Evolutionary conservation across 1,140 invertebrate genomes (phyloP).

Genomic region (Dendroctonus valens): DNA sequence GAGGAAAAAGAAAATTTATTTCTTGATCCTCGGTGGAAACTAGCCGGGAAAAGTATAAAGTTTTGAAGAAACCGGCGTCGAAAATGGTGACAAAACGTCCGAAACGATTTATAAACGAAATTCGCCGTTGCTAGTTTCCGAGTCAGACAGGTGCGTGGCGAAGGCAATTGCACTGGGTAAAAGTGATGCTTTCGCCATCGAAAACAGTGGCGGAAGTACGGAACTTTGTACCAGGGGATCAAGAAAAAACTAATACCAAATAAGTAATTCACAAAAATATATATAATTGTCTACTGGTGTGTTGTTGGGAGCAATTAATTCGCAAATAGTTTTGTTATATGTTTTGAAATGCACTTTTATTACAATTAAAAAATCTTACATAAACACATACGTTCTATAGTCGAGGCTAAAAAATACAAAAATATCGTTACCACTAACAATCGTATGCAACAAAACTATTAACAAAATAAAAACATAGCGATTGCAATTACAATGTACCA

Average conservation of each 20-base stretch:
- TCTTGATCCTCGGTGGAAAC: too few species aligned
- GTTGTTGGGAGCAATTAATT: slow-evolving; percentile 38
- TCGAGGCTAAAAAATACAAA: slow-evolving; percentile 37
- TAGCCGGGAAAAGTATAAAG: too few species aligned
- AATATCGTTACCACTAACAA: slow-evolving; percentile 29
- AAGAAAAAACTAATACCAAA: slow-evolving; percentile 24
- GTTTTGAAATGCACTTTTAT: slow-evolving; percentile 42
- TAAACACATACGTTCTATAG: slow-evolving; percentile 34
- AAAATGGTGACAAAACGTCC: too few species aligned
- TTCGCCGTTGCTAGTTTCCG: too few species aligned
- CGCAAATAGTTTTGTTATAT: slow-evolving; percentile 44
- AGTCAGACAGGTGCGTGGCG: too few species aligned
- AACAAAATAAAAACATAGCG: slow-evolving; percentile 38
- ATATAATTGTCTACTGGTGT: slow-evolving; percentile 46
- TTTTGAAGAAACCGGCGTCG: too few species aligned
- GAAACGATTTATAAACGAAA: too few species aligned
- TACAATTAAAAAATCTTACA: slow-evolving; percentile 37
- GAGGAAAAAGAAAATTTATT: too few species aligned
- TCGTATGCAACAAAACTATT: slow-evolving; percentile 43
- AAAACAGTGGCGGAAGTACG: slow-evolving; percentile 11
- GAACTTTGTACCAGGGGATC: slow-evolving; percentile 4
- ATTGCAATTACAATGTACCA: slow-evolving; percentile 39
- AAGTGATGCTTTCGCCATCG: too few species aligned
- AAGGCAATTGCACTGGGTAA: too few species aligned
- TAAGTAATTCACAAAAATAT: slow-evolving; percentile 45